Conservation (phyloP, 2,888 invertebrate species). For the Allolobophora icterica region DNA sequence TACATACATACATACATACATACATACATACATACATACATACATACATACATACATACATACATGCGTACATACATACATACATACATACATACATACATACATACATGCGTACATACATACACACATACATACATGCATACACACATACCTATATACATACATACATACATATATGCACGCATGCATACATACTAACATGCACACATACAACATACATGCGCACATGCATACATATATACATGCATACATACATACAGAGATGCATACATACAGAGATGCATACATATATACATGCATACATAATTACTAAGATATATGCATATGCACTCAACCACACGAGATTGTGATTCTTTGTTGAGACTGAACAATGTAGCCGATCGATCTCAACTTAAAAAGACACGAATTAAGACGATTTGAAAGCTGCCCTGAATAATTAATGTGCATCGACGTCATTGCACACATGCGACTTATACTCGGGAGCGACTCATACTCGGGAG, state of each 20-base stretch:
- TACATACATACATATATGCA: constrained; percentile 19
- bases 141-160: constrained; percentile 21
- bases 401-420: not conserved
- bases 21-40: not conserved
- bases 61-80: not conserved
- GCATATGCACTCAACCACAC: not conserved
- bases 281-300: not conserved
- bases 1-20: too few species aligned
- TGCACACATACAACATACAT: not conserved
- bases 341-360: too few species aligned
- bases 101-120: not conserved
- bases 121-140: not conserved
- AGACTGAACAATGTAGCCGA: not conserved
- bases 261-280: constrained; percentile 20
- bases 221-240: not conserved
- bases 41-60: constrained; percentile 4
- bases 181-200: not conserved
- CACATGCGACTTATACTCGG: not conserved
- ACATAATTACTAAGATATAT: not conserved
- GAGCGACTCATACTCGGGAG: not conserved
- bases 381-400: not conserved
- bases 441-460: not conserved
- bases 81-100: not conserved
- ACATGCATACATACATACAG: not conserved
- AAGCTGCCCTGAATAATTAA: not conserved